Evolutionary conservation across 2,797 vertebrate species (phyloP).

Genomic region (Sebastiscus tertius): DNA sequence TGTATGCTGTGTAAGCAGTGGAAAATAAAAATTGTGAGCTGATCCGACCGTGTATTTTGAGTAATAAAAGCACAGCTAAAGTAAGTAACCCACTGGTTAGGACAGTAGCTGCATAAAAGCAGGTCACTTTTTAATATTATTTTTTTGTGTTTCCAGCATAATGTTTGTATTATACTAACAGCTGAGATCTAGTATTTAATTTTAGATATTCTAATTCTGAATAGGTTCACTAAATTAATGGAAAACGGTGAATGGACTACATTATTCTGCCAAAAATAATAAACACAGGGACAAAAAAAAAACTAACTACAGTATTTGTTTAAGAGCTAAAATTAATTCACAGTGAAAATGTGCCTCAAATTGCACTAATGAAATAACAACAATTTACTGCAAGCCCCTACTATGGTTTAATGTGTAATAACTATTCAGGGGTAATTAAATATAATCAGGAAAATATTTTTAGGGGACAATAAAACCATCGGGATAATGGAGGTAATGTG

Average conservation of each 20-base stretch:
- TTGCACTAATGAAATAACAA: slow-evolving; percentile 76
- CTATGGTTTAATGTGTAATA: slow-evolving; percentile 62
- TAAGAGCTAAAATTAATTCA: slow-evolving; percentile 65
- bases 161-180: slow-evolving; percentile 41
- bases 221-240: slow-evolving; percentile 52
- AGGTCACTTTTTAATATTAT: background rate
- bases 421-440: slow-evolving; percentile 71
- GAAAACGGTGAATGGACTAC: slow-evolving; percentile 47
- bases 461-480: slow-evolving; percentile 65
- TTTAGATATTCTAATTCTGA: slow-evolving; percentile 43
- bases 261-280: slow-evolving; percentile 58
- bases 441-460: slow-evolving; percentile 69
- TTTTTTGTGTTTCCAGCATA: slow-evolving; percentile 12
- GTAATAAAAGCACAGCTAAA: slow-evolving; percentile 19
- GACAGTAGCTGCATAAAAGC: slow-evolving; percentile 19
- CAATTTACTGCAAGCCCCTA: slow-evolving; percentile 51
- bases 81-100: slow-evolving; percentile 1
- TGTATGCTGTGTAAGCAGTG: background rate
- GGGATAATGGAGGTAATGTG: slow-evolving; percentile 62
- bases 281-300: slow-evolving; percentile 21
- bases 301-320: slow-evolving; percentile 23
- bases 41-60: slow-evolving; percentile 1
- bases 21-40: slow-evolving; percentile 8
- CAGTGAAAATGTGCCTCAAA: slow-evolving; percentile 69
- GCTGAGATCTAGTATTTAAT: slow-evolving; percentile 25